Evolutionary conservation across 2,888 invertebrate species (phyloP).

Genomic region (Cistogaster globosa): DNA sequence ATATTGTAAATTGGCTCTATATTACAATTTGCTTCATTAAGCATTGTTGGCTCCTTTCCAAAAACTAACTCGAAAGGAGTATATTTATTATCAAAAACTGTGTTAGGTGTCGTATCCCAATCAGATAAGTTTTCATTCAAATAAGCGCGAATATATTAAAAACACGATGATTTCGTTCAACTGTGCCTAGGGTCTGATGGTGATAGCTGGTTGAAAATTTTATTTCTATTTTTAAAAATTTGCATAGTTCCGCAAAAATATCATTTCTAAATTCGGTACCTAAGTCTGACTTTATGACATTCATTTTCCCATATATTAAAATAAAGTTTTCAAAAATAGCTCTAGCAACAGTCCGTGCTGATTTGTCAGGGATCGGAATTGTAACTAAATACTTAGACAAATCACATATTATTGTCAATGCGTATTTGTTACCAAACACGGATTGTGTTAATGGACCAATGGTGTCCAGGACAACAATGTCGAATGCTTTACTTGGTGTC

Average conservation of each 20-base stretch:
- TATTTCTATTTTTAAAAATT: constrained; percentile 3
- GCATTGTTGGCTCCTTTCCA: constrained; percentile 5
- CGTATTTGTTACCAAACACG: neutral
- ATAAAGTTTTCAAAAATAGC: constrained; percentile 23
- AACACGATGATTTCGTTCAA: constrained; percentile 40
- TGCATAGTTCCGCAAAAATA: constrained; percentile 17
- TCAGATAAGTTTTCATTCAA: neutral
- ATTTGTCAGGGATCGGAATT: neutral
- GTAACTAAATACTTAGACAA: neutral
- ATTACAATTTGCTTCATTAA: neutral
- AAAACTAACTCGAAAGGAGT: constrained; percentile 18
- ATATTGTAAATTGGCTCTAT: constrained; percentile 15
- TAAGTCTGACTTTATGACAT: constrained; percentile 16
- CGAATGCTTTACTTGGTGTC: neutral
- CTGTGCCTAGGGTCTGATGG: constrained; percentile 21
- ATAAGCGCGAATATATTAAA: constrained; percentile 29
- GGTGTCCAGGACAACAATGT: neutral
- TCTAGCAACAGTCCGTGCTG: neutral
- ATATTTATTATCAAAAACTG: neutral
- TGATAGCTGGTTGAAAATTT: constrained; percentile 18
- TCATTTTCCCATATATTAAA: neutral
- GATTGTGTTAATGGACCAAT: neutral
- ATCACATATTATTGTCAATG: neutral
- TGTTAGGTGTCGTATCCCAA: constrained; percentile 29
- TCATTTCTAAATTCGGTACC: constrained; percentile 12